Evolutionary conservation across 2,888 invertebrate genomes (phyloP).

Genomic region (Thalpophila matura): DNA sequence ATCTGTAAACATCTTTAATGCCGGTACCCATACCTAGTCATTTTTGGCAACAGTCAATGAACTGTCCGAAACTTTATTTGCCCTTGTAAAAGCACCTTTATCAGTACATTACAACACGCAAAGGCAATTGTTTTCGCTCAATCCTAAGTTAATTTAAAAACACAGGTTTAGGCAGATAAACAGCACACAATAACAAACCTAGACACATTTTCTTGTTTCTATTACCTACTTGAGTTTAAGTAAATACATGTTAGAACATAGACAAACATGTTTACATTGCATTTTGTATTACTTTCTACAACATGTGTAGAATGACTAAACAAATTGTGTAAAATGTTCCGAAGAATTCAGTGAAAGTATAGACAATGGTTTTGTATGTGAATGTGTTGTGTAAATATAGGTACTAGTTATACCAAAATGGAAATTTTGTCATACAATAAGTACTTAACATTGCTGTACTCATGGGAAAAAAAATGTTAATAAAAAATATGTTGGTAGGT

Average conservation of each 20-base stretch:
- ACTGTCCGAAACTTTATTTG: too few relatives aligned
- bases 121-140: slow-evolving; percentile 10
- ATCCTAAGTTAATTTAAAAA: slow-evolving; percentile 24
- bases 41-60: too few relatives aligned
- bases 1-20: too few relatives aligned
- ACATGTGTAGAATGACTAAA: slow-evolving; percentile 37
- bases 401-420: not conserved
- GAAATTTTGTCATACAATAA: slow-evolving; percentile 27
- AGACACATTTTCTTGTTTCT: slow-evolving; percentile 26
- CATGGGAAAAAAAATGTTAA: not conserved
- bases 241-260: slow-evolving; percentile 31
- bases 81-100: not conserved
- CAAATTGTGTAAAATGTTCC: slow-evolving; percentile 27
- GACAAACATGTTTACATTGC: slow-evolving; percentile 33
- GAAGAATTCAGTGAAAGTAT: slow-evolving; percentile 51
- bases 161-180: not conserved
- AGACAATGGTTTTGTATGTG: slow-evolving; percentile 32
- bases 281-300: slow-evolving; percentile 48
- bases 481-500: too few relatives aligned
- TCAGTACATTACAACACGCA: not conserved
- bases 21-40: too few relatives aligned
- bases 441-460: not conserved
- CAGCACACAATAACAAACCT: slow-evolving; percentile 1
- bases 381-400: slow-evolving; percentile 9
- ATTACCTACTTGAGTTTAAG: slow-evolving; percentile 4